Evolutionary conservation across 2,113 vertebrate species (phyloP).

Genomic region (Eulacestoma nigropectus): DNA sequence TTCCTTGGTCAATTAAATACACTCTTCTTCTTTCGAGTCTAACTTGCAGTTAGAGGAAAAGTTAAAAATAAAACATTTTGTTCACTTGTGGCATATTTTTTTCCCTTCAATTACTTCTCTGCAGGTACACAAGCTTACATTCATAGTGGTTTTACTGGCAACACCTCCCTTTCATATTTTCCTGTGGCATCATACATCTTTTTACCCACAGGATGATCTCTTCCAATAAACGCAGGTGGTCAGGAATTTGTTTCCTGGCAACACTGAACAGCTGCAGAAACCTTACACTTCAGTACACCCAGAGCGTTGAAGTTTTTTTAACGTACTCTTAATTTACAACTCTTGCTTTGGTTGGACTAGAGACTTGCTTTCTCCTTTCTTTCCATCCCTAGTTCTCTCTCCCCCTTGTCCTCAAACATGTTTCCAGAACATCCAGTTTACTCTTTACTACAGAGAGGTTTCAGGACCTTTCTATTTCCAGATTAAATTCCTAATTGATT

Average conservation of each 20-base stretch:
- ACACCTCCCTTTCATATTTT: background rate
- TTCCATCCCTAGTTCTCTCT: background rate
- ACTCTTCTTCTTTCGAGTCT: background rate
- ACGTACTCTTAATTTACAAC: background rate
- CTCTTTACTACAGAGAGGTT: background rate
- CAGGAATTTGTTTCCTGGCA: conserved; percentile 41
- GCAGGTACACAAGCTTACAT: background rate
- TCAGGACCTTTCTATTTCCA: background rate
- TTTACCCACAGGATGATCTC: background rate
- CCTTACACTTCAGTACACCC: background rate
- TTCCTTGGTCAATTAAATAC: background rate
- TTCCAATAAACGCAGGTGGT: conserved; percentile 29
- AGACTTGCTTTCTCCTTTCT: background rate
- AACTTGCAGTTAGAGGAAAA: background rate
- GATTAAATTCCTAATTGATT: background rate
- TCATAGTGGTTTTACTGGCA: background rate
- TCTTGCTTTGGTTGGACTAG: conserved; percentile 28
- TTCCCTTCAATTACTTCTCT: background rate
- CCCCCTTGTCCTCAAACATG: background rate
- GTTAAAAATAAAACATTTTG: background rate
- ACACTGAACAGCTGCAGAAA: conserved; percentile 2
- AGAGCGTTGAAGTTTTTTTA: background rate
- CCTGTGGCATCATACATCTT: background rate
- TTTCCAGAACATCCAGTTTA: background rate
- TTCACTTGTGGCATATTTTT: background rate